Conservation (phyloP, 2,797 vertebrate genomes). For the Cirrhinus molitorella region DNA sequence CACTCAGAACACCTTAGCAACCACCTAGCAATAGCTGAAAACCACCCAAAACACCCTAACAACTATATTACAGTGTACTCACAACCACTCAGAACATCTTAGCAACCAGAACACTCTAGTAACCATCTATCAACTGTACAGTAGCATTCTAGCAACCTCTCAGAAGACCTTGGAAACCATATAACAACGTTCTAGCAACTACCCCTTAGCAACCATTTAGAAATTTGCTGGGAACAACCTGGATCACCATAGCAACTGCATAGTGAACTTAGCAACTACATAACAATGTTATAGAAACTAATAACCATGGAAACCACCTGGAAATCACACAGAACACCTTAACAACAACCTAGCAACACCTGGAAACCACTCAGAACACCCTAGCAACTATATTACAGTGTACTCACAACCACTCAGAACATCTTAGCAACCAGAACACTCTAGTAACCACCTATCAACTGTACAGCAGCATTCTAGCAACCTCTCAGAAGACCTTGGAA, state of each 20-base stretch:
- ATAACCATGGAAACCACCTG: too few species aligned
- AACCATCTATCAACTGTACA: not conserved
- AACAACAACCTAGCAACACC: too few species aligned
- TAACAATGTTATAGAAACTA: too few species aligned
- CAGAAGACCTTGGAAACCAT: too few species aligned
- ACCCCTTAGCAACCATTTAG: not conserved
- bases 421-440: not conserved
- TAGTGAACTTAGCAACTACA: not conserved
- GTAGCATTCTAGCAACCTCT: too few species aligned
- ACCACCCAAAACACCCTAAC: too few species aligned
- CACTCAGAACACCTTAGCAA: too few species aligned
- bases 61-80: too few species aligned
- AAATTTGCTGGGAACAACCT: not conserved
- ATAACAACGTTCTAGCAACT: too few species aligned
- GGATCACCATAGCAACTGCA: not conserved
- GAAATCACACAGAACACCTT: too few species aligned
- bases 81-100: too few species aligned
- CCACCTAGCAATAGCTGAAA: too few species aligned
- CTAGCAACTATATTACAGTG: not conserved
- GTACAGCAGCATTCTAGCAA: not conserved
- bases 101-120: not conserved
- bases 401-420: not conserved
- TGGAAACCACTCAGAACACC: not conserved
- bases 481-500: not conserved
- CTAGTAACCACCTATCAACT: not conserved